Conservation (phyloP, 2,113 vertebrate genomes). For the Dasyornis broadbenti region DNA sequence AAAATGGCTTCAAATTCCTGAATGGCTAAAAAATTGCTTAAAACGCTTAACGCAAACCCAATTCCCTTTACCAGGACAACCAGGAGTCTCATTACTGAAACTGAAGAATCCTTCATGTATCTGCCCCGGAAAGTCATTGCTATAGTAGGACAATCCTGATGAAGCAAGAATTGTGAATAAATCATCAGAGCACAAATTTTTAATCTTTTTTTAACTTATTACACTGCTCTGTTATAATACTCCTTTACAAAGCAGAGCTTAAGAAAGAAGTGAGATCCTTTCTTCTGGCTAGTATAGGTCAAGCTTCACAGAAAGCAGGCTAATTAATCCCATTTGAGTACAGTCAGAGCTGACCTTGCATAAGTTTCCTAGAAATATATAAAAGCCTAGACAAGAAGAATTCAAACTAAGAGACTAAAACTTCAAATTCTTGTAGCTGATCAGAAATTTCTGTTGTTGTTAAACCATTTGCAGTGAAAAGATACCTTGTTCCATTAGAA, state of each 20-base stretch:
- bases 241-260: neutral
- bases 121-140: neutral
- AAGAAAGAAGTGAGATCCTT: neutral
- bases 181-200: neutral
- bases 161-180: neutral
- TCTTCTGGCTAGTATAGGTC: neutral
- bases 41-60: neutral
- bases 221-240: neutral
- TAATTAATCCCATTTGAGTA: constrained; percentile 43
- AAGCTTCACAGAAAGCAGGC: neutral
- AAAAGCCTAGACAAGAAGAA: neutral
- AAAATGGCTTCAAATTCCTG: neutral
- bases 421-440: neutral
- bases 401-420: neutral
- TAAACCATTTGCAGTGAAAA: neutral
- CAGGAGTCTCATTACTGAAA: neutral
- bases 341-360: neutral
- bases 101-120: neutral
- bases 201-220: neutral
- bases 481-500: neutral
- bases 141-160: neutral
- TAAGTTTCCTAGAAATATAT: neutral
- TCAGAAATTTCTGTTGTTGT: neutral
- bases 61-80: neutral
- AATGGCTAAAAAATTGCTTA: neutral